Conservation (phyloP, 2,888 invertebrate genomes). For the Acronicta aceris region DNA sequence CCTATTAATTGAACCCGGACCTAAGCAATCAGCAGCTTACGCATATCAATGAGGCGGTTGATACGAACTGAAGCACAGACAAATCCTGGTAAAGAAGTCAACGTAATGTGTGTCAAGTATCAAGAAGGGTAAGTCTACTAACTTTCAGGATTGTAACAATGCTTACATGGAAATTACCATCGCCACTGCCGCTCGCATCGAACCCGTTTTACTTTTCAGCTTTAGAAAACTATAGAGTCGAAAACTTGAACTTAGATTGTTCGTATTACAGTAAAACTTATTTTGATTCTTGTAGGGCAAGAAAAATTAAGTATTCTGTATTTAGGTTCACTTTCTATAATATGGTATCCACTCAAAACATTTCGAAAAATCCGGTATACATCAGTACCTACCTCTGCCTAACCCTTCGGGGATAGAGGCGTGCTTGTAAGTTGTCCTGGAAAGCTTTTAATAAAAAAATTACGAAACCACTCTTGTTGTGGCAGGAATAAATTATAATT, state of each 20-base stretch:
- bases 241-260: not conserved
- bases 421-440: no score
- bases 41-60: no score
- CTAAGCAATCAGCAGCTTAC: no score
- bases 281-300: no score
- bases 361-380: no score
- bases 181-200: constrained; percentile 57
- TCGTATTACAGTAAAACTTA: not conserved
- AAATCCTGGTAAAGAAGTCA: constrained; percentile 6
- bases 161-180: constrained; percentile 85
- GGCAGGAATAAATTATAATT: not conserved
- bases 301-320: no score
- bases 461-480: constrained; percentile 5
- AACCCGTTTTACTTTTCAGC: constrained; percentile 63
- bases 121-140: constrained; percentile 54
- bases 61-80: not conserved
- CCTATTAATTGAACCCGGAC: no score
- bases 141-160: constrained; percentile 80
- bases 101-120: constrained; percentile 64
- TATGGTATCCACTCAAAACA: no score
- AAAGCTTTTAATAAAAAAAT: no score
- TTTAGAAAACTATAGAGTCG: constrained; percentile 51
- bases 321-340: no score
- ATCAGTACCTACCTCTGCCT: no score
- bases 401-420: no score